phyloP scores from a whole-genome alignment of 2,888 invertebrate species.

The Drosophila formosana region DNA sequence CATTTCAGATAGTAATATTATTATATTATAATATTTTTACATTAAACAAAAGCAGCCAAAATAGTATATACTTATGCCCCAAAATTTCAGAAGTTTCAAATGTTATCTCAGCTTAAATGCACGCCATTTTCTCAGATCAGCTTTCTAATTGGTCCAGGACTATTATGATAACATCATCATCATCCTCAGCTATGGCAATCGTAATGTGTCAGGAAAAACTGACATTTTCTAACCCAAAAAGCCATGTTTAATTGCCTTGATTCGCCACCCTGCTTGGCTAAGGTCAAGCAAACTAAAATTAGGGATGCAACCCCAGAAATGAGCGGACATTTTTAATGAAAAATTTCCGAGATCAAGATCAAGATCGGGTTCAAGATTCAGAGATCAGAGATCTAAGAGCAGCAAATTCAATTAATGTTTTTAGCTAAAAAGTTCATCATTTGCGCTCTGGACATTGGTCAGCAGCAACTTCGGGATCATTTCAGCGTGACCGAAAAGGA shows the following conservation, averaged over 20 bases:
- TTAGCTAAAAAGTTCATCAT: constrained; percentile 62
- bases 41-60: too few species aligned
- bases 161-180: neutral
- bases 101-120: neutral
- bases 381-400: constrained; percentile 50
- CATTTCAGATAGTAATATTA: too few species aligned
- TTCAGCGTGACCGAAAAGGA: constrained; percentile 39
- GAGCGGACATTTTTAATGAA: constrained; percentile 71
- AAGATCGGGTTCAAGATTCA: constrained; percentile 51
- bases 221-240: constrained; percentile 75
- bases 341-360: constrained; percentile 23
- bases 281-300: constrained; percentile 34
- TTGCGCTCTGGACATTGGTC: constrained; percentile 50
- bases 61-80: too few species aligned
- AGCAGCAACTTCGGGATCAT: constrained; percentile 23
- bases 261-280: constrained; percentile 39
- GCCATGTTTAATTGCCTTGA: constrained; percentile 52
- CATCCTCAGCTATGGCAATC: neutral
- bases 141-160: constrained; percentile 51
- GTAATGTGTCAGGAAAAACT: constrained; percentile 27
- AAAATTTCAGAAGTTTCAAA: neutral
- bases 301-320: constrained; percentile 26
- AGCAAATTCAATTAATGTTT: constrained; percentile 71
- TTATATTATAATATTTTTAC: too few species aligned
- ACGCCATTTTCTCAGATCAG: constrained; percentile 31